Evolutionary conservation across 2,113 vertebrate genomes (phyloP).

Genomic region (Semicossyphus pulcher): DNA sequence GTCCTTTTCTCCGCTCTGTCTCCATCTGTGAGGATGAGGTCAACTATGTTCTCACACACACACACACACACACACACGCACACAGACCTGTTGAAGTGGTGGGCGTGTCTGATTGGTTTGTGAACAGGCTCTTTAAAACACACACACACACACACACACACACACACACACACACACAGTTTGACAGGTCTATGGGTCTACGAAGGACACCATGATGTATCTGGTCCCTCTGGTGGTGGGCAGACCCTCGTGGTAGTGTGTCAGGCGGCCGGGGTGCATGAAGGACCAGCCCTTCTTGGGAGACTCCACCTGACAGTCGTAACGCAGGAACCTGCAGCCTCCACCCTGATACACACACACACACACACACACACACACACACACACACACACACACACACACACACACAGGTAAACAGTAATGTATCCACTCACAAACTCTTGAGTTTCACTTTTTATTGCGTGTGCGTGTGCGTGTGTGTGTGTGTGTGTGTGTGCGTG

Average conservation of each 20-base stretch:
- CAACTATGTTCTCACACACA: not conserved
- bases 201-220: conserved; percentile 95
- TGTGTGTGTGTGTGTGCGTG: too few relatives aligned
- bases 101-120: not conserved
- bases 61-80: not conserved
- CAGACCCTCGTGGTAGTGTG: conserved; percentile 92
- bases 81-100: conserved; percentile 1
- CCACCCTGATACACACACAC: conserved; percentile 83
- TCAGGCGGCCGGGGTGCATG: conserved; percentile 91
- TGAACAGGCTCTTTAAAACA: not conserved
- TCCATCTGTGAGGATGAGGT: conserved; percentile 16
- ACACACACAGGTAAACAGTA: too few relatives aligned
- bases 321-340: conserved; percentile 89
- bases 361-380: not conserved
- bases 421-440: too few relatives aligned
- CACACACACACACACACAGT: not conserved
- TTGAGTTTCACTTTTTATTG: too few relatives aligned
- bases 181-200: conserved; percentile 86
- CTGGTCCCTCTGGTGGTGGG: conserved; percentile 88
- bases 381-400: not conserved
- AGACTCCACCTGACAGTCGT: conserved; percentile 86
- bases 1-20: not conserved
- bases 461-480: too few relatives aligned
- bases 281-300: conserved; percentile 92
- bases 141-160: not conserved